These are phyloP conservation scores for Frankliniella fusca DNA, from an alignment of 2,888 invertebrate species.

Conservation along the genomic window DNA sequence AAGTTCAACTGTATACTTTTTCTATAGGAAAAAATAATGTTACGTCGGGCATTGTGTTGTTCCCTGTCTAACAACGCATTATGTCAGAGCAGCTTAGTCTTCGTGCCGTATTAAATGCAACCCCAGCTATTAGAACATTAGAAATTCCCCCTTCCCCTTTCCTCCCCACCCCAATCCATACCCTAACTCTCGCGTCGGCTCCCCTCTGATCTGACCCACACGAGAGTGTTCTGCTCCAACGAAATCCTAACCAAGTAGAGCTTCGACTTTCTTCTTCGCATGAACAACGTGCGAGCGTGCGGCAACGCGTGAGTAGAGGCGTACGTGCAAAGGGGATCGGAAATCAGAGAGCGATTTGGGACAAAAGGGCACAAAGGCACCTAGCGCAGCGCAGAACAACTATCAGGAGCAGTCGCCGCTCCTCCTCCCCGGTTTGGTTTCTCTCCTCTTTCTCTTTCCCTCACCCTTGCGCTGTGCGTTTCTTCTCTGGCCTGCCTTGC, in stretches of 20 bases:
- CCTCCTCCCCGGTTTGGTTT: not conserved
- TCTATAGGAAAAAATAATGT: too few relatives aligned
- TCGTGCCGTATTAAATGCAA: too few relatives aligned
- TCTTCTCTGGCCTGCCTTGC: not conserved
- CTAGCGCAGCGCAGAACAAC: not conserved
- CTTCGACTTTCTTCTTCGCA: too few relatives aligned
- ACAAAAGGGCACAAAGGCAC: not conserved
- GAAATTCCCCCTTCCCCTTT: not conserved
- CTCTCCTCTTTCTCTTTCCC: not conserved
- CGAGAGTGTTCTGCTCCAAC: too few relatives aligned
- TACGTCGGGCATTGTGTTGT: too few relatives aligned
- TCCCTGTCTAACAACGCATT: too few relatives aligned
- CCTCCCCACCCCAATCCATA: not conserved
- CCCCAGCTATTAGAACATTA: too few relatives aligned
- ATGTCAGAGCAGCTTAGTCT: too few relatives aligned
- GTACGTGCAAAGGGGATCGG: not conserved
- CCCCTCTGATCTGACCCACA: not conserved
- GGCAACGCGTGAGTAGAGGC: not conserved
- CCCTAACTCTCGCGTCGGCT: not conserved
- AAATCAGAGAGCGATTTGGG: not conserved
- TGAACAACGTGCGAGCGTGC: not conserved
- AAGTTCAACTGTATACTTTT: too few relatives aligned
- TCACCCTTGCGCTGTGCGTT: not conserved
- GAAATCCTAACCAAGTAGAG: too few relatives aligned
- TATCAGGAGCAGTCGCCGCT: not conserved